Evolutionary conservation across 2,113 vertebrate species (phyloP), one percentile per base, ranked within the genome.

Genomic region (Nothobranchius furzeri): DNA sequence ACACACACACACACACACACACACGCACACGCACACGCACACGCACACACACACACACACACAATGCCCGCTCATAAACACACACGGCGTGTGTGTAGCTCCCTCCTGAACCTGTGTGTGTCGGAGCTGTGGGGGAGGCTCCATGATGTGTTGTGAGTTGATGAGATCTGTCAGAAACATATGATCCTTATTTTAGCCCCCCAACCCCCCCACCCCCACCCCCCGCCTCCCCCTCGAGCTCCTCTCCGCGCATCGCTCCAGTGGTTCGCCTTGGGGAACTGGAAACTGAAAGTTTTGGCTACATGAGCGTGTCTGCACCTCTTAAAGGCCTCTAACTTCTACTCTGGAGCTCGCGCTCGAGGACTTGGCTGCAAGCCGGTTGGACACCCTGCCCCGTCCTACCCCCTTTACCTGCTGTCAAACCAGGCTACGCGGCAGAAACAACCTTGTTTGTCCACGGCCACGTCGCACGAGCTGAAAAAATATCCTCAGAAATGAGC

Each of bases 371-470:
- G 25, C 56, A 45, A 56, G 65, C 66, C 8, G 50, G 64, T 58
- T 68, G 80, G 70, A 78, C 40, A 61, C 51, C 3, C 24, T 40
- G 57, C 47, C 55, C 60, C 69, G 53, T 46, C 77, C 67, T 59
- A 57, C 73, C 50, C 58, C 30, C 57, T 72, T 67, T 59, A 66
- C 65, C 68, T 49, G 64, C 79, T 78, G 81, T 78, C 78, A 76
- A 64, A 85, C 42, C 46, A 73, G 80, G 54, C 74, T 58, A 64
- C 63, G 82, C 70, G 46, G 78, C 85, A 92, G 91, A 92, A 94
- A 93, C 92, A 91, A 92, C 92, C 94, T 95, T 96, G 94, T 96
- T 95, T 95, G 94, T 95, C 92, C 89, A 93, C 46, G 46, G 68
- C 47, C 35, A 14, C 63, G 7, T 82, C 74, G 93, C 87, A 78